Percentiles rank a stretch among this genome's conserved stretches.
phyloP scores from a whole-genome alignment of 2,888 invertebrate genomes.

The Antheraea yamamai region DNA sequence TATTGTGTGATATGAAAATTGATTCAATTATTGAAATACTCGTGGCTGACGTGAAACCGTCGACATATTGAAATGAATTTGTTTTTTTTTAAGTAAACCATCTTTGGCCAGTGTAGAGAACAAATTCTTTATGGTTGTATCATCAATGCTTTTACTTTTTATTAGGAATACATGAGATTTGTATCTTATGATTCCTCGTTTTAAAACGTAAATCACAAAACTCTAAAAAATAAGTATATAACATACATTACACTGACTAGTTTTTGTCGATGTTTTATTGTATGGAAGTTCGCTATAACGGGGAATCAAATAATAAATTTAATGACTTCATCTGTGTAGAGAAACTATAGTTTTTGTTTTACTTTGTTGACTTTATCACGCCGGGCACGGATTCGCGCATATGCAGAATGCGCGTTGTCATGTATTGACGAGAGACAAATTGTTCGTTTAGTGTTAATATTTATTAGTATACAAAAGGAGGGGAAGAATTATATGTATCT shows the following conservation, averaged over 20 bases:
- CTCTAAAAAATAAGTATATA: no score
- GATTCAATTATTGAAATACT: conserved; percentile 15
- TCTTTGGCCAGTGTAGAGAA: background rate
- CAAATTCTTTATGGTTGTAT: background rate
- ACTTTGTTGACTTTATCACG: background rate
- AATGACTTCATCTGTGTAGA: background rate
- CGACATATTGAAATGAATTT: background rate
- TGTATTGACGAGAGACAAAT: conserved; percentile 11
- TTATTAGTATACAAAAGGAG: conserved; percentile 19
- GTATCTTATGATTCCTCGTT: background rate
- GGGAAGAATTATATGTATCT: background rate
- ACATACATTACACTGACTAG: background rate
- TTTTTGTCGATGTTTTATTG: background rate
- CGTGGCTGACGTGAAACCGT: background rate
- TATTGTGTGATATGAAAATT: conserved; percentile 22
- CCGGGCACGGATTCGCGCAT: background rate
- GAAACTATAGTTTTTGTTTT: background rate
- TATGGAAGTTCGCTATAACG: background rate
- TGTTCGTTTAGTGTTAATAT: conserved; percentile 22
- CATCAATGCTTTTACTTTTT: background rate
- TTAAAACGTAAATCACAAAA: no score
- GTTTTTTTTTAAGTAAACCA: background rate
- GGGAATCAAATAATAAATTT: background rate
- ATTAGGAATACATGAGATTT: background rate
- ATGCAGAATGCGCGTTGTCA: background rate